These are phyloP conservation scores for Diarsia rubi DNA, from an alignment of 2,888 invertebrate species.

Conservation along the genomic window DNA sequence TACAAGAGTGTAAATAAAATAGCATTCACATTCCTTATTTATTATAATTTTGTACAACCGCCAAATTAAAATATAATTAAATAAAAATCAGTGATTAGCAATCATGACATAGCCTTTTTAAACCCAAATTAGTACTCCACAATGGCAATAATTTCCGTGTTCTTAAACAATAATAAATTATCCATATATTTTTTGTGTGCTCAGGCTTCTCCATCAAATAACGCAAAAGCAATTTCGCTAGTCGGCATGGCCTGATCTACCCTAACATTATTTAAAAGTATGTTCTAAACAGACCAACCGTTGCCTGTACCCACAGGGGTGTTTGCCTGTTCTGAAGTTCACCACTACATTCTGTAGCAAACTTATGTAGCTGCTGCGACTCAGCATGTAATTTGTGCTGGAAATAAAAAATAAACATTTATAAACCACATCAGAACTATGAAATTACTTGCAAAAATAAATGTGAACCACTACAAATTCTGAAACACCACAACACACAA, in stretches of 20 bases:
- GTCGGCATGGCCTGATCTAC: neutral
- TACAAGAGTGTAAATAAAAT: neutral
- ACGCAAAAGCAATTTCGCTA: neutral
- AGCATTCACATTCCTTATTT: neutral
- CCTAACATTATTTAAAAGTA: conserved; percentile 91
- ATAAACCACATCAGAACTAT: no score
- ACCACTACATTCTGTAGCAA: conserved; percentile 91
- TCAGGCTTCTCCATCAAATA: neutral
- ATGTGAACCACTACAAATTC: neutral
- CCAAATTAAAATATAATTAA: neutral
- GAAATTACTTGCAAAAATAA: neutral
- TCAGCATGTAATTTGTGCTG: conserved; percentile 93
- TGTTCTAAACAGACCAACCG: conserved; percentile 94
- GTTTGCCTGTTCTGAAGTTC: conserved; percentile 93
- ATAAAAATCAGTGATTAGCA: neutral
- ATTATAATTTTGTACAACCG: conserved; percentile 10
- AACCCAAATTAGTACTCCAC: conserved; percentile 2
- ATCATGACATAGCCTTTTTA: neutral
- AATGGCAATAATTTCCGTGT: neutral
- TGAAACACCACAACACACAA: neutral
- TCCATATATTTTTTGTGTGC: conserved; percentile 7
- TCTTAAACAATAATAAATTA: neutral
- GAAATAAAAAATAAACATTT: conserved; percentile 12
- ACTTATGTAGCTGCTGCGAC: conserved; percentile 93
- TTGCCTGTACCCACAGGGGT: conserved; percentile 94